Evolutionary conservation across 2,797 vertebrate genomes (phyloP), one percentile per base, ranked within the genome.

Genomic region (Cuniculus paca): DNA sequence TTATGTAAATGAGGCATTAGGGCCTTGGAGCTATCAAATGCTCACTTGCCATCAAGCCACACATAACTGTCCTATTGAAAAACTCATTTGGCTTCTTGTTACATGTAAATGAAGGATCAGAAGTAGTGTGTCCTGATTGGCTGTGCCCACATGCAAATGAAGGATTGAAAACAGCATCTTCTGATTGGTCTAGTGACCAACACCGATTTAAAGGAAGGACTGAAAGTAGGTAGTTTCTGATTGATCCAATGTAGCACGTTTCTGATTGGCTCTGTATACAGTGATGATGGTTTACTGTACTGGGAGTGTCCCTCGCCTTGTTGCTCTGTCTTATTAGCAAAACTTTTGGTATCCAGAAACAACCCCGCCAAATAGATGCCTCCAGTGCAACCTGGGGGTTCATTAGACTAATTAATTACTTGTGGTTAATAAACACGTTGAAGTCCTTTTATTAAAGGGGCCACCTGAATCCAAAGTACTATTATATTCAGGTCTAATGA

Each of bases 401-500:
- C 84, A 88, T 97, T 96, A 91, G 79, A 91, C 90, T 95, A 95
- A 95, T 95, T 96, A 95, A 97, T 96, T 95, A 92, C 83, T 88
- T 56, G 60, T 90, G 78, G 95, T 87, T 95, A 95, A 87, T 70
- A 87, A 95, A 94, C 52, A n/a, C 63, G 93, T 97, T 96, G 79
- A 97, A 94, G 96, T 95, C 60, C 87, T 97, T 95, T 94, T 91
- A 97, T 97, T 97, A 97, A 95, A 96, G 94, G 75, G 80, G 34
- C 81, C 77, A 89, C 80, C 58, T 89, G 91, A 92, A 56, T 77
- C n/a, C 89, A 79, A 68, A 93, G 87, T 87, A 78, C 42, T 77
- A 97, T 88, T 96, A 88, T 91, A 96, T 90, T 68, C 58, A 91
- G 80, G 45, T 19, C 72, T 97, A 96, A 97, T 79, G 93, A 98